phyloP scores from a whole-genome alignment of 2,113 vertebrate species.

The Hirundichthys speculiger region DNA sequence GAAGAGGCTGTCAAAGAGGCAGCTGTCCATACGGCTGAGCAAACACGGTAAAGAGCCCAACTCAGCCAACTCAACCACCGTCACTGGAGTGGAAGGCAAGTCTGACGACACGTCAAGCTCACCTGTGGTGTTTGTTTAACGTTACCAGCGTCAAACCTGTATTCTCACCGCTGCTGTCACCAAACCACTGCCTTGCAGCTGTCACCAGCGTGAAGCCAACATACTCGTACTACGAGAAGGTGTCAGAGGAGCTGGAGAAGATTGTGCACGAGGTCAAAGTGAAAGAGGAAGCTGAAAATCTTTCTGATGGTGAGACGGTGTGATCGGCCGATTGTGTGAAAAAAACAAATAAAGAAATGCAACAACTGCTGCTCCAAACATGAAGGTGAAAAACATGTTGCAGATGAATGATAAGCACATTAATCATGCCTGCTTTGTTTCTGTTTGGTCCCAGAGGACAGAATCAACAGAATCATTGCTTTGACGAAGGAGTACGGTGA shows the following conservation, averaged over 20 bases:
- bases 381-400: neutral
- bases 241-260: conserved; percentile 79
- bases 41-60: conserved; percentile 19
- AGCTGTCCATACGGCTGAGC: conserved; percentile 53
- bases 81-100: conserved; percentile 65
- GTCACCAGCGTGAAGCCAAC: conserved; percentile 67
- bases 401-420: neutral
- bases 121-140: neutral
- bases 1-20: conserved; percentile 66
- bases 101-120: accelerated
- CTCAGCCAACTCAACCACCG: conserved; percentile 25
- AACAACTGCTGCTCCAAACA: too few species aligned
- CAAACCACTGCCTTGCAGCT: conserved; percentile 51
- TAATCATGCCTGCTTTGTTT: neutral
- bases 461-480: conserved; percentile 81
- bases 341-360: neutral
- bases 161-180: neutral
- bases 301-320: conserved; percentile 64
- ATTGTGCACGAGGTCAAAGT: conserved; percentile 80
- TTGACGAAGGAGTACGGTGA: conserved; percentile 84
- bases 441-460: conserved; percentile 71
- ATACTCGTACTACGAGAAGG: conserved; percentile 78
- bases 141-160: neutral
- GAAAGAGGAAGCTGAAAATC: conserved; percentile 52
- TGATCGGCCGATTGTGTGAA: neutral